Percentiles rank a stretch among this genome's conserved stretches.
Conservation (phyloP, 1,140 invertebrate genomes). For the Venturia canescens region DNA sequence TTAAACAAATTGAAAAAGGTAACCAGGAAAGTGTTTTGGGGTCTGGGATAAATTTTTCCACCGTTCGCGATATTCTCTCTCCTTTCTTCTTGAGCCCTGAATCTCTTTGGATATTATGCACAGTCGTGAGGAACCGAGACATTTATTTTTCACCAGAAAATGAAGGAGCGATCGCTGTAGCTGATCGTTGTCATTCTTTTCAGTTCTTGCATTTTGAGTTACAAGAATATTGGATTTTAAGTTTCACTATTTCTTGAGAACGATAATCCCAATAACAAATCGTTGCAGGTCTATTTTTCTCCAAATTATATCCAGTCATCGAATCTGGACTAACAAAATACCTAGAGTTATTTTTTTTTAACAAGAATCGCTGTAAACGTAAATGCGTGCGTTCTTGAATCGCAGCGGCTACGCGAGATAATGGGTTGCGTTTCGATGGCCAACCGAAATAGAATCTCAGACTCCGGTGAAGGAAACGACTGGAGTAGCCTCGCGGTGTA, state of each 20-base stretch:
- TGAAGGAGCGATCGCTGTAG: no score
- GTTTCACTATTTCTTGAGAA: no score
- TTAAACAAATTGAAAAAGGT: not conserved
- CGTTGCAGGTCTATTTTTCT: no score
- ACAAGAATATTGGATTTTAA: no score
- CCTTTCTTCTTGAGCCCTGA: not conserved
- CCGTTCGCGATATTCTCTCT: not conserved
- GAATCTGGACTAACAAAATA: not conserved
- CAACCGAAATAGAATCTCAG: slow-evolving; percentile 10
- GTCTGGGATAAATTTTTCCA: not conserved
- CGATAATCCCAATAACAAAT: no score
- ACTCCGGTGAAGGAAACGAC: not conserved
- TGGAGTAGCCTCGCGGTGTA: not conserved
- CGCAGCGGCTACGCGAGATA: not conserved
- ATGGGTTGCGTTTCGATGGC: not conserved
- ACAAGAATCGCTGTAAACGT: not conserved
- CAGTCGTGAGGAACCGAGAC: no score
- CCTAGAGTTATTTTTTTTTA: not conserved
- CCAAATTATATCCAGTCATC: no score
- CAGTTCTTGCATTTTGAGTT: no score
- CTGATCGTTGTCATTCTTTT: no score
- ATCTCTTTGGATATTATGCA: not conserved
- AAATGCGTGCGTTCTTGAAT: not conserved
- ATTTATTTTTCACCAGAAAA: no score
- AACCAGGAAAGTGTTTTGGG: no score